Base-by-base conservation (phyloP, 2,113 vertebrate genomes). In the Corythaeola cristata region DNA sequence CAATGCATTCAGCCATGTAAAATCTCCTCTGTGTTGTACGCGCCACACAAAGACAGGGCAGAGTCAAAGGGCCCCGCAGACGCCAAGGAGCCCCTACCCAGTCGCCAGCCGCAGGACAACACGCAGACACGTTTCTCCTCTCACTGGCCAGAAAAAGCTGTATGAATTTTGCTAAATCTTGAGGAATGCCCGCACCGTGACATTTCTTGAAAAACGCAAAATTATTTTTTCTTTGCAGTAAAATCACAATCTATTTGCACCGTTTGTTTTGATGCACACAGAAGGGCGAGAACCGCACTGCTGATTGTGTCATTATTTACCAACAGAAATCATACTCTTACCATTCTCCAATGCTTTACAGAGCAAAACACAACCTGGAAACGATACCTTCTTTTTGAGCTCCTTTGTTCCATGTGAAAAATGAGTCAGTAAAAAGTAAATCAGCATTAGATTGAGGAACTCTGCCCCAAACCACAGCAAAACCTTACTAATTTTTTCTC, bases 151-250 rank as follows among this genome's bases (percentile, higher is more conserved):
- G 59, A 33, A 41, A 56, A 15, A 69, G 24, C 41, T 11, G 1
- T 8, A 44, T 4, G 28, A 30, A 21, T 73, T 76, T 16, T 47
- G 15, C 50, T 78, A 15, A 41, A 26, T n/a, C 33, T 11, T 35
- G 14, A 56, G 64, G 52, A 68, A 60, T 9, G 6, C 18, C 59
- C 35, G 21, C 47, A 35, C n/a, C 0, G 0, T 27, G n/a, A 19
- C 24, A 19, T 11, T 28, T 52, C 47, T 74, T 68, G 45, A 45
- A 68, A 85, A 21, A 15, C 68, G 19, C 44, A 44, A 67, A 44
- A 37, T 32, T 55, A 3, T 22, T 77, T 66, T 81, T 28, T 21
- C 21, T 52, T 50, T 23, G 59, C 56, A 32, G 41, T 35, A 63
- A 75, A 93, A 62, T 23, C 19, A 20, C 7, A 1, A 28, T 60